Base-by-base conservation (phyloP, 1,140 invertebrate species). In the Cepaea nemoralis region DNA sequence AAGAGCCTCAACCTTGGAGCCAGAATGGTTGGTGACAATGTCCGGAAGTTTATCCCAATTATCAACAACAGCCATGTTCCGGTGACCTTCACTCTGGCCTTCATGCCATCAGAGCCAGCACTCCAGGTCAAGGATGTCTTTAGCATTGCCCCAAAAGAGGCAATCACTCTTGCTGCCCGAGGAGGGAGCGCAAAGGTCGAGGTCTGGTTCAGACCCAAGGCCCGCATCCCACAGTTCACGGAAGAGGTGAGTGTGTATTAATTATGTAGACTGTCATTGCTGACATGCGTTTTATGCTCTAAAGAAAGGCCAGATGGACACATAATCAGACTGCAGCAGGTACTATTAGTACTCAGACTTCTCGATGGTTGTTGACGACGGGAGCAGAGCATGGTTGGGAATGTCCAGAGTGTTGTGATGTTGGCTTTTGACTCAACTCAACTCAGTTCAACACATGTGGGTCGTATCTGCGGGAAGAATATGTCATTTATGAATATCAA, bases 1-100 rank as follows among this genome's bases (percentile, higher is more conserved):
- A 91, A 91, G 82, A 84, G 88, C 55, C 82, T 91, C 16, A 89
- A 91, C 78, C 82, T 92, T 22, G 91, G 91, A 63, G 82, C 90
- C 12, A 80, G 87, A n/a, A 82, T 87, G 33, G 86, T 91, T 16
- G 87, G 86, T 40, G 88, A 90, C 45, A 83, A 85, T 40, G 86
- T 89, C 5, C 90, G 88, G 83, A 90, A 87, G 77, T 83, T 83
- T 50, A 85, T 92, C 31, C 89, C 90, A 0, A 88, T 92, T 27
- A 85, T 90, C 24, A 92, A 92, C 84, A 88, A 89, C 78, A 91
- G 89, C 82, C 89, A 88, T 33, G 88, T 89, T n/a, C 84, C 90
- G 19, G 88, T 92, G 42, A 90, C 87, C 22, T 90, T 91, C 78
- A 87, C 87, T 27, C 82, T 92, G 74, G 85, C 87, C 8, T 82